Evolutionary conservation across 30 jellyfish, hydroid and myxozoan genomes (phyloP), one percentile per base, ranked within the genome.

Genomic region (Pelagia noctiluca): DNA sequence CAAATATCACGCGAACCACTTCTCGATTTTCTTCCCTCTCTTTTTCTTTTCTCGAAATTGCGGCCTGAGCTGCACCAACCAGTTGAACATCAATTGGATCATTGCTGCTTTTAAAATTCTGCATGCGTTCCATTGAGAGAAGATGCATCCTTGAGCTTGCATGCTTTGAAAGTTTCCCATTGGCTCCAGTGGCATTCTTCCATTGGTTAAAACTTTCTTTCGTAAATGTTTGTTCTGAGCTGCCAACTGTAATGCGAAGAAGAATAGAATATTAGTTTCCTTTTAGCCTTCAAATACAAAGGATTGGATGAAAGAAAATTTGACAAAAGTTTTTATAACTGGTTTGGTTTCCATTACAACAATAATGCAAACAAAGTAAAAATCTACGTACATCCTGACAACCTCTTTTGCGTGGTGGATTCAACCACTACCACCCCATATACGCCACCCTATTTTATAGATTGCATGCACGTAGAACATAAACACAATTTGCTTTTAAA

Each of bases 61-160:
- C 67, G 25, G 89, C 89, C 37, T 61, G 89, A 54, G 82, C 89
- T 12, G 82, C 89, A 33, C 89, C 81, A 78, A 46, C 89, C 2
- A 53, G 84, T 52, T 32, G 82, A 61, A 62, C 82, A 52, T 57
- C 82, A 78, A 61, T 62, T 54, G 89, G 37, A 52, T 2, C 69
- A 78, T 30, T 54, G 2, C 70, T 8, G 68, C 89, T 78, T 23
- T 61, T 78, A 25, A 78, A 78, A 2, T 0, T 30, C 70, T 60
- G 89, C 86, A 78, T 3, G 31, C 84, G 86, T 29, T 37, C 84
- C 89, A 78, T 78, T 78, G 89, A 78, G 3, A 78, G 68, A 2
- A 62, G 16, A 78, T 78, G 89, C 89, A 78, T 78, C 38, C 89
- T 34, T 54, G 82, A 26, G 3, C 57, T 61, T 78, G 68, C 32